These are phyloP conservation scores for Manacus vitellinus DNA, from an alignment of 2,113 vertebrate genomes.

Conservation along the genomic window DNA sequence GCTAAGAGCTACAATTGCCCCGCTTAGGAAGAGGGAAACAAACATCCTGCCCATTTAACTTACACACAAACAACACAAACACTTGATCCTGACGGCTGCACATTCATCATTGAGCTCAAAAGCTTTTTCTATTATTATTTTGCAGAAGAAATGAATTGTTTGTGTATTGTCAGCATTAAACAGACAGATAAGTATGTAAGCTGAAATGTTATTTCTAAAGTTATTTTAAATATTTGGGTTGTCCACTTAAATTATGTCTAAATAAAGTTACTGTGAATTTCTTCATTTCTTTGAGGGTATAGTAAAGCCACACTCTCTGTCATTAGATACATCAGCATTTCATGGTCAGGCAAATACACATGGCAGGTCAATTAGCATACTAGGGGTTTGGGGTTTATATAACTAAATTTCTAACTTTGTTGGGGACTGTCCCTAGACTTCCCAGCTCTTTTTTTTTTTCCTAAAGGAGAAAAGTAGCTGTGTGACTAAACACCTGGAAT, in stretches of 20 bases:
- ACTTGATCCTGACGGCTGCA: background rate
- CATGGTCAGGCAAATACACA: background rate
- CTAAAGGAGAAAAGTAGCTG: background rate
- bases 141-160: background rate
- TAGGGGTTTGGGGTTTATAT: background rate
- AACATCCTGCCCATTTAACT: background rate
- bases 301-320: background rate
- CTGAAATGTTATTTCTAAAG: background rate
- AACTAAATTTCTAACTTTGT: background rate
- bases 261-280: background rate
- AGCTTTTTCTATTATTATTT: background rate
- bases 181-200: background rate
- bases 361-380: background rate
- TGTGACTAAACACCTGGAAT: background rate
- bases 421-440: background rate
- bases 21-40: background rate
- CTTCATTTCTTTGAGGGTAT: background rate
- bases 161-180: background rate
- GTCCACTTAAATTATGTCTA: background rate
- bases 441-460: background rate
- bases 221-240: slow-evolving; percentile 38
- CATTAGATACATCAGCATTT: background rate
- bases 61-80: background rate
- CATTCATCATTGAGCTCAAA: background rate
- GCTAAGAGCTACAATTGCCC: background rate